These are phyloP conservation scores for Neopelma chrysocephalum DNA, from an alignment of 2,797 vertebrate genomes.

Conservation along the genomic window DNA sequence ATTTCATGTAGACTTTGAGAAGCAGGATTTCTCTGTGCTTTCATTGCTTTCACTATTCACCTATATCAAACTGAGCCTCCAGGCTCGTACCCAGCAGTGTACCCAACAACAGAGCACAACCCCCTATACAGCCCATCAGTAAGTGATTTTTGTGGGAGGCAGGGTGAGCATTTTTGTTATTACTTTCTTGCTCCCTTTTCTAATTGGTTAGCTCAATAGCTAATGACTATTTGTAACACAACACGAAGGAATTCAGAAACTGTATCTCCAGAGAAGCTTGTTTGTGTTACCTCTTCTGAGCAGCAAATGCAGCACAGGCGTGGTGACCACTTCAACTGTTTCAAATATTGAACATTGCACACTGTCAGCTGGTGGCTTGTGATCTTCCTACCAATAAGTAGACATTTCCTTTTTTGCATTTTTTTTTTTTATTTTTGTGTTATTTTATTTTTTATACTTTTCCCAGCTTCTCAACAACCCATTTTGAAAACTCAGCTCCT, in stretches of 20 bases:
- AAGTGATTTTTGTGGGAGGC: background rate
- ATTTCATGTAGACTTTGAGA: background rate
- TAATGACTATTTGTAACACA: background rate
- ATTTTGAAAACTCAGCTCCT: background rate
- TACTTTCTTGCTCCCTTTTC: background rate
- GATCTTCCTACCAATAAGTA: background rate
- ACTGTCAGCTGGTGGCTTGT: background rate
- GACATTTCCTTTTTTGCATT: accelerated
- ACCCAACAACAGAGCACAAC: too few species aligned
- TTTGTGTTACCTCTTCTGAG: background rate
- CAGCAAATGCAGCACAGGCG: accelerated
- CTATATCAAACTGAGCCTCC: background rate
- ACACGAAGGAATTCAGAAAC: background rate
- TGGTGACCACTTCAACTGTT: background rate
- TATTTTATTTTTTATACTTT: background rate
- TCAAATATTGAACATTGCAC: background rate
- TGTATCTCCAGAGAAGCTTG: background rate
- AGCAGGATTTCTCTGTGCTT: background rate
- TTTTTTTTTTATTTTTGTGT: too few species aligned
- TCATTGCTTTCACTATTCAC: background rate
- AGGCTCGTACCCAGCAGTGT: background rate
- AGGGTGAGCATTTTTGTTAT: background rate
- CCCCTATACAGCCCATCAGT: background rate
- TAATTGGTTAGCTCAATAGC: background rate
- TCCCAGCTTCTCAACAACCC: background rate